These are phyloP conservation scores for Saxidomus purpurata DNA, from an alignment of 1,140 invertebrate species.

Conservation along the genomic window DNA sequence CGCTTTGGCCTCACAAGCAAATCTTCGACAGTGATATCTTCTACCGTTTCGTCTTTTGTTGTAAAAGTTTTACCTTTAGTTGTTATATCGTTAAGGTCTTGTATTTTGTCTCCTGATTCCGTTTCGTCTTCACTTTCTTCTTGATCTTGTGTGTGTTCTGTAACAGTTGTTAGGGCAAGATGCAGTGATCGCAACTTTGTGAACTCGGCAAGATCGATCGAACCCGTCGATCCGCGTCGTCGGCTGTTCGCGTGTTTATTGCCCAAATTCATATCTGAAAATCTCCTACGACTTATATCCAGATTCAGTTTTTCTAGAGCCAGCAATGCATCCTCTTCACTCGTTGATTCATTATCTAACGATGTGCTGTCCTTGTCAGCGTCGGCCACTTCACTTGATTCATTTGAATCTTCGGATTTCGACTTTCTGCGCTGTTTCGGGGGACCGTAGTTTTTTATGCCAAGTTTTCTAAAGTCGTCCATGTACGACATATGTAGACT, in stretches of 20 bases:
- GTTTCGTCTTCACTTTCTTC: conserved; percentile 1
- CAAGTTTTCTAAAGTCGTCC: conserved; percentile 3
- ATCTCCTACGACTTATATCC: not conserved
- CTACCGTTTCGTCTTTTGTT: not conserved
- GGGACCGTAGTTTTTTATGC: conserved; percentile 1
- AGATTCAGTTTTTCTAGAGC: conserved; percentile 8
- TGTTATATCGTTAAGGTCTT: not conserved
- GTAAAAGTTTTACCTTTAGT: not conserved
- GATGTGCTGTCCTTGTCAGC: not conserved
- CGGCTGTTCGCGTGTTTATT: not conserved
- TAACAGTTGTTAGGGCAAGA: conserved; percentile 3
- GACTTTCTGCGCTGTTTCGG: not conserved
- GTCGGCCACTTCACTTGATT: not conserved
- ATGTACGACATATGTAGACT: conserved; percentile 33
- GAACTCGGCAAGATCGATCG: conserved; percentile 8
- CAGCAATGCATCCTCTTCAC: not conserved
- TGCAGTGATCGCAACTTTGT: not conserved
- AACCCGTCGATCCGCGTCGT: conserved; percentile 5
- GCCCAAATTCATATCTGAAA: not conserved
- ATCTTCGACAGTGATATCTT: not conserved
- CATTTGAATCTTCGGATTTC: not conserved
- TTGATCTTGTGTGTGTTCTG: not conserved
- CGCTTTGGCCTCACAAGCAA: conserved; percentile 9
- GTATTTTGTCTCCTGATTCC: not conserved
- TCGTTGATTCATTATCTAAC: not conserved